phyloP scores from a whole-genome alignment of 2,888 invertebrate species.

The Polyommatus iphigenia region DNA sequence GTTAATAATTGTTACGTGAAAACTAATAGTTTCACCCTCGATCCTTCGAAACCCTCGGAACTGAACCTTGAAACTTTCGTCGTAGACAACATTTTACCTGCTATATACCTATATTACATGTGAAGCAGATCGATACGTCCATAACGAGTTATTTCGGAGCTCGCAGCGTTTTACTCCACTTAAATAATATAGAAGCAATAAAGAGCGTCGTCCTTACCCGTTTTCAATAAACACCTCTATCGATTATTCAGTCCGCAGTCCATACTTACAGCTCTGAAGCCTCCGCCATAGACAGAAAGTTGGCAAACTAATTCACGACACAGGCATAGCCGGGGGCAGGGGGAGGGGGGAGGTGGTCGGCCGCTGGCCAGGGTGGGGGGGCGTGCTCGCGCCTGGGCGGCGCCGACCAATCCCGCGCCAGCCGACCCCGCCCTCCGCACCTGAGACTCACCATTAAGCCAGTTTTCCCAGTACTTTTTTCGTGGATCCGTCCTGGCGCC shows the following conservation, averaged over 20 bases:
- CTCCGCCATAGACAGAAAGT: constrained; percentile 80
- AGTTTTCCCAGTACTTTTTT: constrained; percentile 76
- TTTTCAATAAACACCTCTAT: constrained; percentile 81
- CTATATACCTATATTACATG: neutral
- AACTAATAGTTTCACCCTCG: neutral
- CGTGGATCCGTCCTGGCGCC: constrained; percentile 77
- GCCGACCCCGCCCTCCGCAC: constrained; percentile 76
- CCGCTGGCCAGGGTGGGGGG: constrained; percentile 67
- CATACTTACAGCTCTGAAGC: constrained; percentile 77
- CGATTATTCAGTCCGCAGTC: constrained; percentile 79
- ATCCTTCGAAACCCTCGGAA: neutral
- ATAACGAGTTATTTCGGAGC: neutral
- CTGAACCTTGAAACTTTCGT: neutral
- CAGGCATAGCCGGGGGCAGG: constrained; percentile 72
- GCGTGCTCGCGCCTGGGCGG: constrained; percentile 75
- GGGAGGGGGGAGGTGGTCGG: constrained; percentile 71
- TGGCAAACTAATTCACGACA: constrained; percentile 80
- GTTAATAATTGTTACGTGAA: neutral
- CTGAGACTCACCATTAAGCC: constrained; percentile 78
- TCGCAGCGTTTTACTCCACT: constrained; percentile 48
- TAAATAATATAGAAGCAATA: constrained; percentile 79
- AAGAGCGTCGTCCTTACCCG: constrained; percentile 76
- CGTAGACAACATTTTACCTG: neutral
- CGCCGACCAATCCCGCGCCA: constrained; percentile 75
- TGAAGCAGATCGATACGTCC: constrained; percentile 11